Conservation (phyloP, 2,113 vertebrate genomes). For the Chauna torquata region DNA sequence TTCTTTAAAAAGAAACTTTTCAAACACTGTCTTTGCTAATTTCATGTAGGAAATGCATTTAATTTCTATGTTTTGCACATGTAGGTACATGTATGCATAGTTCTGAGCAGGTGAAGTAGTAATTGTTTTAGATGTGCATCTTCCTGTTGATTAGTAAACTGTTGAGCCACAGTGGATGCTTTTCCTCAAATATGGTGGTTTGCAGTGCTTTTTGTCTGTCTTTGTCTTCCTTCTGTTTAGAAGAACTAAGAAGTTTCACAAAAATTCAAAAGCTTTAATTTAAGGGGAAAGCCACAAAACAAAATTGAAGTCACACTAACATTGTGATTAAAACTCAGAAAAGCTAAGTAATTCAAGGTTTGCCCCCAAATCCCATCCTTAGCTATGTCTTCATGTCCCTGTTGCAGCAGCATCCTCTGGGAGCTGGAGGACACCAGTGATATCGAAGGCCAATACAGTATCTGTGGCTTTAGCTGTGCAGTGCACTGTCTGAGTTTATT, state of each 20-base stretch:
- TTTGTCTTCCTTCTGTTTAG: not conserved
- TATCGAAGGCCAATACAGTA: not conserved
- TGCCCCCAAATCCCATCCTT: not conserved
- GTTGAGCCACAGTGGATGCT: not conserved
- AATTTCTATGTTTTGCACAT: not conserved
- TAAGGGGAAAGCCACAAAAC: not conserved
- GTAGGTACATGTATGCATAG: not conserved
- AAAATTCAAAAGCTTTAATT: not conserved
- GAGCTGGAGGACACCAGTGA: not conserved
- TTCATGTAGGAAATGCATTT: not conserved
- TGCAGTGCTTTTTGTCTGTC: not conserved
- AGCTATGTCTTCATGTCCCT: not conserved
- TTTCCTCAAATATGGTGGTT: not conserved
- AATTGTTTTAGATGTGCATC: not conserved
- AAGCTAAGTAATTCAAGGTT: not conserved
- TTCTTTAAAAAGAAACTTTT: not conserved
- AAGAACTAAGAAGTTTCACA: not conserved
- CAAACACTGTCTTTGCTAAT: not conserved
- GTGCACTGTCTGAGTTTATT: not conserved
- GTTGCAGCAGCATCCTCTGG: not conserved
- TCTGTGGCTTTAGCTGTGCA: not conserved
- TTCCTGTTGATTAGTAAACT: not conserved
- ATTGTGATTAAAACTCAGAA: not conserved
- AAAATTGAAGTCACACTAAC: fast-evolving
- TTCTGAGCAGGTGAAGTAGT: not conserved